phyloP scores from a whole-genome alignment of 2,797 vertebrate species.

The Echiichthys vipera region DNA sequence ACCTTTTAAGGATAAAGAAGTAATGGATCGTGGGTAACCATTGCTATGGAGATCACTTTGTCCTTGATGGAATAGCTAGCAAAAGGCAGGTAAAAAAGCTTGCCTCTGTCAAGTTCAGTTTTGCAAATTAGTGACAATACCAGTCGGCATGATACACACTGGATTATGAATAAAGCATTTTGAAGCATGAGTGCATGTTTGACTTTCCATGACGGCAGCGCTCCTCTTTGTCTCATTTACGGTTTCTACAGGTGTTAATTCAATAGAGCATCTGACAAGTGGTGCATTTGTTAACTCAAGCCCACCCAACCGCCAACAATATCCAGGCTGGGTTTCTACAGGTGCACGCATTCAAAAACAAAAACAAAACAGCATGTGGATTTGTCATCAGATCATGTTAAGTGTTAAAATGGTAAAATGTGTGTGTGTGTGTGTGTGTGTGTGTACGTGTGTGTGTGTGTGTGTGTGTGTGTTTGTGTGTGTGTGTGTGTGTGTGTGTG shows the following conservation, averaged over 20 bases:
- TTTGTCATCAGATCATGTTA: slow-evolving; percentile 21
- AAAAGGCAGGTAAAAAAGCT: slow-evolving; percentile 1
- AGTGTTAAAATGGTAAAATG: slow-evolving; percentile 19
- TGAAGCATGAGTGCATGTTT: slow-evolving; percentile 75
- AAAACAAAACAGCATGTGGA: background rate
- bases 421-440: too few species aligned
- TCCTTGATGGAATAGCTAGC: slow-evolving; percentile 1
- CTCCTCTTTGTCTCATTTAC: slow-evolving; percentile 21
- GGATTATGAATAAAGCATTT: slow-evolving; percentile 65
- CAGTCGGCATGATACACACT: slow-evolving; percentile 62
- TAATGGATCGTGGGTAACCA: slow-evolving; percentile 28
- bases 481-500: too few species aligned
- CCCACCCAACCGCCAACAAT: slow-evolving; percentile 3
- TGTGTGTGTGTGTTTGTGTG: too few species aligned
- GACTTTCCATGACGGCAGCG: slow-evolving; percentile 21
- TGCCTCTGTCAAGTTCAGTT: slow-evolving; percentile 3
- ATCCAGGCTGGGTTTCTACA: slow-evolving; percentile 10
- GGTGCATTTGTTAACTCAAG: slow-evolving; percentile 18
- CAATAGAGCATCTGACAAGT: background rate
- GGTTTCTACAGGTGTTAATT: slow-evolving; percentile 28
- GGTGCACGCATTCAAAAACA: background rate
- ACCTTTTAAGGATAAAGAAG: slow-evolving; percentile 19
- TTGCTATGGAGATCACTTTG: background rate
- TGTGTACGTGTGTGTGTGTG: too few species aligned
- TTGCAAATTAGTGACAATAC: background rate